phyloP scores from a whole-genome alignment of 2,888 invertebrate genomes.

The Aspidapion aeneum region DNA sequence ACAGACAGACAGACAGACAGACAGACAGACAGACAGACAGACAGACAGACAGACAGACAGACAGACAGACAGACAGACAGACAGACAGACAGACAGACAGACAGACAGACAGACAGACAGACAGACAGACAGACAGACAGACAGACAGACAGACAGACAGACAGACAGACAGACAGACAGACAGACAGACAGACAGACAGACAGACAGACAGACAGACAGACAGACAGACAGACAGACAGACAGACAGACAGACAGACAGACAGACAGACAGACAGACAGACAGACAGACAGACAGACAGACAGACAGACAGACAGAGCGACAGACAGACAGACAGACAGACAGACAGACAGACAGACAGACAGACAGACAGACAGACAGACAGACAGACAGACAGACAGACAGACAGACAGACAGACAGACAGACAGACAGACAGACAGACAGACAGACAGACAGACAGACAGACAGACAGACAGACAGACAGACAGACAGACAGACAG shows the following conservation, averaged over 20 bases:
- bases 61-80: constrained; percentile 13
- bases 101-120: constrained; percentile 15
- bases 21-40: constrained; percentile 16
- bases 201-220: constrained; percentile 13
- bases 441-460: constrained; percentile 10
- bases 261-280: constrained; percentile 17
- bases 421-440: constrained; percentile 8
- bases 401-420: constrained; percentile 14
- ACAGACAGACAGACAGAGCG: too few relatives aligned
- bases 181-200: constrained; percentile 13
- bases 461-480: constrained; percentile 15
- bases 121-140: constrained; percentile 15
- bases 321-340: constrained; percentile 13
- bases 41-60: constrained; percentile 13
- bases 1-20: constrained; percentile 16
- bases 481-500: constrained; percentile 13
- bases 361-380: constrained; percentile 11
- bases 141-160: constrained; percentile 14
- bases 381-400: constrained; percentile 17
- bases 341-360: constrained; percentile 17
- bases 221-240: constrained; percentile 12
- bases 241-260: constrained; percentile 14
- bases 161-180: constrained; percentile 15
- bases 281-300: constrained; percentile 13
- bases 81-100: constrained; percentile 13